Base-by-base conservation (phyloP, 2,888 invertebrate species). In the Thyatira batis region DNA sequence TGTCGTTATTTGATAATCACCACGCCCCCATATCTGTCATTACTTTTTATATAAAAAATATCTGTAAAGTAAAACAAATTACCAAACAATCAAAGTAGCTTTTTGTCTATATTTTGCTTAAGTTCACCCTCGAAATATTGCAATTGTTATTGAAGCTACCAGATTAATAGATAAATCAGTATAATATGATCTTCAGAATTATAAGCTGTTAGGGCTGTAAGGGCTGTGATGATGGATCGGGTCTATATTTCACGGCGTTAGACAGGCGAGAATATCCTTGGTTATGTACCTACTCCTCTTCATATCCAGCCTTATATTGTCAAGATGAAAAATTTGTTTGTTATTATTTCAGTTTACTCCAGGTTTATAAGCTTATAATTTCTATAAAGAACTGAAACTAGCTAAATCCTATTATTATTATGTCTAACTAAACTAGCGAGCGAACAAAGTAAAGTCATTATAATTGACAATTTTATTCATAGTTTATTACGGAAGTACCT, bases 121-220 rank as follows among this genome's bases (percentile, higher is more conserved):
- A 54, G 48, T 53, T 49, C 28, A 25, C 28, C 50, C 20, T 30
- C 53, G 45, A 33, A 45, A 48, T 57, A 46, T 45, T 39, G 52
- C 52, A 58, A 57, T 62, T 54, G 48, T 55, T 49, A 58, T 62
- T 49, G 48, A 53, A 57, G 60, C 57, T 39, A 55, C 61, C 56
- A 54, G 56, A 60, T 69, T 65, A 57, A 59, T 56, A 63, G 54
- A 71, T 71, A 70, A 72, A 74, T 74, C 69, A 66, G 57, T 71
- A 67, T 63, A 60, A 65, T 65, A 66, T 60, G 58, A 60, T 25
- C 53, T 60, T 52, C 58, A 57, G 63, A 66, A 66, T 76, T 70
- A 70, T 71, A 63, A 58, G 63, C 60, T 63, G 56, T 63, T 64
- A 58, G 58, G 58, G 55, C 58, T 45, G 56, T 63, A 65, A 58